These are phyloP conservation scores for Montipora cactus DNA, from an alignment of 64 coral and sea anemone genomes.

Conservation along the genomic window DNA sequence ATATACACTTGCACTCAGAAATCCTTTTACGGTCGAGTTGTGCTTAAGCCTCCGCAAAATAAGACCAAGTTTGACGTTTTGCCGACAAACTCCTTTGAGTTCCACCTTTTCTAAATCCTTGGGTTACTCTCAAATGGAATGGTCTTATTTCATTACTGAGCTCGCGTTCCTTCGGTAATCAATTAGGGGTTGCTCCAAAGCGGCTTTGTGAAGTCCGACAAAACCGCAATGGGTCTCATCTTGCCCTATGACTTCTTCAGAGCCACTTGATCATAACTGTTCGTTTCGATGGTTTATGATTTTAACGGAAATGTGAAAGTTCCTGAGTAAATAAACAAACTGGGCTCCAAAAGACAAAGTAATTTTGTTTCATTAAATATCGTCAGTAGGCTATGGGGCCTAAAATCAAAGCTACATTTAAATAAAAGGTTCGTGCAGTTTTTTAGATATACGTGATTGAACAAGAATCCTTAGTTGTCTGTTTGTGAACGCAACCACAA, in stretches of 20 bases:
- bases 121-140: neutral
- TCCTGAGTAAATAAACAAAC: neutral
- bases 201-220: neutral
- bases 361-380: neutral
- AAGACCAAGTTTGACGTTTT: neutral
- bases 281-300: neutral
- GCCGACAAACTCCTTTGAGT: too few relatives aligned
- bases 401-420: neutral
- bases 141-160: neutral
- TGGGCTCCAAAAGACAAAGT: neutral
- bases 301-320: neutral
- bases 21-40: slow-evolving; percentile 16
- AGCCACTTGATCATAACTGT: neutral
- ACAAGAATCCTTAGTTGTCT: too few relatives aligned
- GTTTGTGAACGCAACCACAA: too few relatives aligned
- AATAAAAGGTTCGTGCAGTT: neutral
- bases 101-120: neutral
- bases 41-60: neutral
- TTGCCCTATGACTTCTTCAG: neutral
- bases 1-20: neutral
- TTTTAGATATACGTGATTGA: neutral
- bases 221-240: neutral
- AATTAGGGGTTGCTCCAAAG: neutral
- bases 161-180: neutral
- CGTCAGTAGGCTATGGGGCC: neutral